Percentiles rank a stretch among this genome's conserved stretches.
These are phyloP conservation scores for Apantesis nais DNA, from an alignment of 2,888 invertebrate genomes.

Conservation along the genomic window DNA sequence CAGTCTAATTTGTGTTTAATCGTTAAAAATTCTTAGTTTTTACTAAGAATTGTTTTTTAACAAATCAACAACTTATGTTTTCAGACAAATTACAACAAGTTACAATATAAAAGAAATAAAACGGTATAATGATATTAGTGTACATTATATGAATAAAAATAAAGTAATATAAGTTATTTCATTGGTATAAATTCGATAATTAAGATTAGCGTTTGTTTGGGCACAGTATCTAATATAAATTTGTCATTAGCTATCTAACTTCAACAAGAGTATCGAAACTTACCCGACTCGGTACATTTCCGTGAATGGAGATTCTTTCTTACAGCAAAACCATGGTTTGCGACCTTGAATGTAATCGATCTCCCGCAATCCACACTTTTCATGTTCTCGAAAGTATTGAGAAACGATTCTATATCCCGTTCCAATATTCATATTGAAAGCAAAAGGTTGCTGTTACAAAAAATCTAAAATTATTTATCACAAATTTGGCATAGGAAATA, in stretches of 20 bases:
- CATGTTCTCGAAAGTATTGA: constrained; percentile 87
- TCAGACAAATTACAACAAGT: too few relatives aligned
- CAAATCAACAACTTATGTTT: too few relatives aligned
- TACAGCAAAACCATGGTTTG: constrained; percentile 83
- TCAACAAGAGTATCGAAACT: constrained; percentile 15
- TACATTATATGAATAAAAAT: too few relatives aligned
- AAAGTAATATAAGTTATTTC: background rate
- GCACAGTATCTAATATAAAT: background rate
- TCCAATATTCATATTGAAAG: constrained; percentile 87
- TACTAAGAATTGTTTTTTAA: too few relatives aligned
- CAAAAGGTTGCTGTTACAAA: constrained; percentile 83
- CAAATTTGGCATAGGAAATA: background rate
- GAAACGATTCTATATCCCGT: constrained; percentile 86
- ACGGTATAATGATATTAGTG: too few relatives aligned
- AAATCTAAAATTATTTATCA: constrained; percentile 1
- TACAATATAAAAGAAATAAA: too few relatives aligned
- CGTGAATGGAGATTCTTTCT: constrained; percentile 84
- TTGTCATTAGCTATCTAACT: background rate
- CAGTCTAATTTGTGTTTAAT: too few relatives aligned
- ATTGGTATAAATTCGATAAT: background rate
- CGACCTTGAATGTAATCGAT: constrained; percentile 83
- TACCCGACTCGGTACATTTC: constrained; percentile 87
- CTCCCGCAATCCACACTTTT: constrained; percentile 89
- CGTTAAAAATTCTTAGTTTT: too few relatives aligned
- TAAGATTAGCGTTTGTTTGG: background rate